Evolutionary conservation across 2,888 invertebrate genomes (phyloP), one percentile per base, ranked within the genome.

Genomic region (Hypolimnas misippus): DNA sequence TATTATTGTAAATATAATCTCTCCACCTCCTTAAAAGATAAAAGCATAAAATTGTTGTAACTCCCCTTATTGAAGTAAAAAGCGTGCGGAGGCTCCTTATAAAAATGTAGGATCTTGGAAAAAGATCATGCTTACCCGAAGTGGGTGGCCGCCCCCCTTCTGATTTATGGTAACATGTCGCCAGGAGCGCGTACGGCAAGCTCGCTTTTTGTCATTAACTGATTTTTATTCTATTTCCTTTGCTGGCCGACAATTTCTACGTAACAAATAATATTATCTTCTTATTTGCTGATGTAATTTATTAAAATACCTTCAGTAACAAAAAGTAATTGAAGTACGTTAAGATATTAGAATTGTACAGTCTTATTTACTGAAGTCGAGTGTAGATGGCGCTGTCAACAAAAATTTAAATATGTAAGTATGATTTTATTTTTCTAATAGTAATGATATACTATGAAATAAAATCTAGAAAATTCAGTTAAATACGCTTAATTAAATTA

Each of bases 111-210:
- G 88, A 89, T 87, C 87, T 82, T 77, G 85, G 83, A 84, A 87
- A 89, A 89, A 92, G 92, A 92, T 92, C 91, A 92, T 89, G 88
- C 89, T 82, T 79, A 72, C 75, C 70, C 78, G 72, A 78, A 78
- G 76, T 77, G 77, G 73, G 81, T 83, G 85, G 76, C 80, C 78
- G 74, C 78, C 79, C 83, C 87, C 89, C 87, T 79, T 74, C 87
- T 90, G 90, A 92, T 92, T 92, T 92, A 92, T 92, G 87, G 89
- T 81, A 86, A 90, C 87, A 86, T 89, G 92, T 91, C 89, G 88
- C 86, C 81, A 81, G 81, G 81, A 82, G 79, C 79, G 78, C 81
- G 83, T 82, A 84, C 84, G 81, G 78, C 78, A 81, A 82, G 79
- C 86, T 80, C 85, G 84, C 84, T 86, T 87, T 90, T 89, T 88